A percentile compares a stretch with the other conserved stretches of the same genome.
Evolutionary conservation across 2,797 vertebrate genomes (phyloP).

Genomic region (Crenichthys baileyi): DNA sequence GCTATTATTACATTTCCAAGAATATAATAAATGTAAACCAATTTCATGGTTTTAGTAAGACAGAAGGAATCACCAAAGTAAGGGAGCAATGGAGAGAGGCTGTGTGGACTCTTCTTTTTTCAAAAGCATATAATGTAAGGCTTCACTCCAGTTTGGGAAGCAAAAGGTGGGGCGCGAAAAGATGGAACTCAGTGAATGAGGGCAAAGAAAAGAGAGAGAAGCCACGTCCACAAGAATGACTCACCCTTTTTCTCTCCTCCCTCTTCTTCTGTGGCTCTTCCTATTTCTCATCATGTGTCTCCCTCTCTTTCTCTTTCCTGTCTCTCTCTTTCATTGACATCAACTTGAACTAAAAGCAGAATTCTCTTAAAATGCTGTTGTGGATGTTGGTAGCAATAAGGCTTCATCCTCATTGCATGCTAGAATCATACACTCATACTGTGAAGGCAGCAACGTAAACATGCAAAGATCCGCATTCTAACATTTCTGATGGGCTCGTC

Average conservation of each 20-base stretch:
- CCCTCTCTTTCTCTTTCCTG: background rate
- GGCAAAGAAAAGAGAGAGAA: constrained; percentile 45
- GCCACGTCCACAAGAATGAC: constrained; percentile 77
- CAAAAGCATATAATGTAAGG: constrained; percentile 71
- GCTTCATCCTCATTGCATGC: background rate
- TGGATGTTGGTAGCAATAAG: background rate
- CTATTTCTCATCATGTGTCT: constrained; percentile 29
- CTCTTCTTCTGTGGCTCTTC: constrained; percentile 43
- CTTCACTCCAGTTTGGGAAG: constrained; percentile 54
- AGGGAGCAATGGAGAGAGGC: constrained; percentile 11
- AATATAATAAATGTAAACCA: constrained; percentile 29
- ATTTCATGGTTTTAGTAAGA: constrained; percentile 40
- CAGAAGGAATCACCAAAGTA: background rate
- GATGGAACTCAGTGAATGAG: constrained; percentile 18
- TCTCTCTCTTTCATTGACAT: constrained; percentile 56
- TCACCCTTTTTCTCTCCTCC: constrained; percentile 57
- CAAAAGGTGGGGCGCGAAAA: constrained; percentile 25
- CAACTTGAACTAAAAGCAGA: constrained; percentile 58
- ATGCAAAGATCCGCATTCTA: background rate
- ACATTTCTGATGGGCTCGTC: constrained; percentile 38
- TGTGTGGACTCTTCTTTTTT: constrained; percentile 19
- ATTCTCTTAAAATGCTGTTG: constrained; percentile 1
- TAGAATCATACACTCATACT: background rate
- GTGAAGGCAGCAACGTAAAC: background rate
- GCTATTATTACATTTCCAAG: background rate